Evolutionary conservation across 2,888 invertebrate species (phyloP), one percentile per base, ranked within the genome.

Genomic region (Anticlea derivata): DNA sequence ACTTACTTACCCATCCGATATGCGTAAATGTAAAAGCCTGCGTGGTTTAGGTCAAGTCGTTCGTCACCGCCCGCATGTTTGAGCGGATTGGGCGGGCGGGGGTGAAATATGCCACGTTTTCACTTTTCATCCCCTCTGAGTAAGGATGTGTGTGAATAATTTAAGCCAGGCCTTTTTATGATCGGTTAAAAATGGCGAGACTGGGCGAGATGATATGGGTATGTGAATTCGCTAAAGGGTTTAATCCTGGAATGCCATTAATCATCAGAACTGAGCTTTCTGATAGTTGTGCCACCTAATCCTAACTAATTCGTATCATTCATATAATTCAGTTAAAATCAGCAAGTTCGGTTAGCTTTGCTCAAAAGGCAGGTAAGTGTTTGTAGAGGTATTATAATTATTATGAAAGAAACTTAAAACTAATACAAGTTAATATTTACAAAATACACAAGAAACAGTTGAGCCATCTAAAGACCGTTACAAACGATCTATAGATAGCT

Each of bases 121-220:
- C 78, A 78, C 74, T 79, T 77, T 76, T 73, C 73, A 68, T 67
- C 66, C 66, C 67, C 67, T 63, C 65, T 63, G 66, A 64, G 68
- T 66, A 67, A 72, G 74, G 66, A 63, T 56, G 68, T 70, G 73
- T 74, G 78, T 78, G 78, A 80, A 80, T 80, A 76, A 78, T 80
- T 78, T 74, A 77, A 75, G 71, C 72, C 20, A 11, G 65, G 61
- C 66, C 68, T 68, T 72, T 72, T 69, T 67, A 63, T 63, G 68
- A 68, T 58, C 61, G 66, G 68, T 73, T 76, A 67, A 78, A 80
- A 78, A 77, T 68, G 47, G 49, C 53, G 37, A 38, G 45, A 50
- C 49, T 49, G 46, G 30, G 37, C 47, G 24, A 7, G 23, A 34
- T 33, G 48, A 48, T 52, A 35, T 10, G 30, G 37, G 24, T 30